A percentile compares a stretch with the other conserved stretches of the same genome.
These are phyloP conservation scores for Cheilosia impressa DNA, from an alignment of 2,888 invertebrate species.

Conservation along the genomic window DNA sequence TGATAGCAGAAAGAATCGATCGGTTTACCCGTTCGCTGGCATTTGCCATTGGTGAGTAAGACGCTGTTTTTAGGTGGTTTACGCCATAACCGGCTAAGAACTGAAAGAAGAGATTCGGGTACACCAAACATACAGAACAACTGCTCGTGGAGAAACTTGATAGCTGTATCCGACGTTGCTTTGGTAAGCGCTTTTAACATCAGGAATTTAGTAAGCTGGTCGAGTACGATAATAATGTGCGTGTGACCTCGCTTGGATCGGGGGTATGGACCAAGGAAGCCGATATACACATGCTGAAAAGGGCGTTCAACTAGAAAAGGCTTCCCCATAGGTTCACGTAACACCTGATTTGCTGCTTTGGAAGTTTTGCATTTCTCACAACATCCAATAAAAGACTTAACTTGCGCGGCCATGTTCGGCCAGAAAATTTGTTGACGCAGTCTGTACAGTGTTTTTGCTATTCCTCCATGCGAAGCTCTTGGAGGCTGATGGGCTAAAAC, in stretches of 20 bases:
- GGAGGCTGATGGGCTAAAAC: conserved; percentile 4
- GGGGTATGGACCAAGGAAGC: conserved; percentile 51
- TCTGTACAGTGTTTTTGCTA: not conserved
- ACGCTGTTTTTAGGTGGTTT: conserved; percentile 58
- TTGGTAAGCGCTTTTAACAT: conserved; percentile 4
- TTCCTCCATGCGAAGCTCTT: conserved; percentile 19
- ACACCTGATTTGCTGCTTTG: conserved; percentile 24
- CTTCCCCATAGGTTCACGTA: conserved; percentile 17
- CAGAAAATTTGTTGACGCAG: not conserved
- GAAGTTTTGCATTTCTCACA: conserved; percentile 21
- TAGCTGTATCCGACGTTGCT: conserved; percentile 8
- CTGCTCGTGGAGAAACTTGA: not conserved
- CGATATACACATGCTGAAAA: conserved; percentile 20
- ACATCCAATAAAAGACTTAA: not conserved
- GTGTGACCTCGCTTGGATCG: conserved; percentile 32
- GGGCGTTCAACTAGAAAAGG: conserved; percentile 10
- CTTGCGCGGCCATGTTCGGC: not conserved
- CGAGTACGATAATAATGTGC: conserved; percentile 9
- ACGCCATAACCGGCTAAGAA: conserved; percentile 31
- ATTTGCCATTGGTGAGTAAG: conserved; percentile 53
- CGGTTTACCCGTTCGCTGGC: not conserved
- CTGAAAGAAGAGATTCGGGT: conserved; percentile 20
- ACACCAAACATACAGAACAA: conserved; percentile 29
- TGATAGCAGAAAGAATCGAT: conserved; percentile 66
- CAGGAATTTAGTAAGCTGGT: conserved; percentile 38